These are phyloP conservation scores for Sebastes cheni DNA, from an alignment of 2,797 vertebrate species.

Conservation along the genomic window DNA sequence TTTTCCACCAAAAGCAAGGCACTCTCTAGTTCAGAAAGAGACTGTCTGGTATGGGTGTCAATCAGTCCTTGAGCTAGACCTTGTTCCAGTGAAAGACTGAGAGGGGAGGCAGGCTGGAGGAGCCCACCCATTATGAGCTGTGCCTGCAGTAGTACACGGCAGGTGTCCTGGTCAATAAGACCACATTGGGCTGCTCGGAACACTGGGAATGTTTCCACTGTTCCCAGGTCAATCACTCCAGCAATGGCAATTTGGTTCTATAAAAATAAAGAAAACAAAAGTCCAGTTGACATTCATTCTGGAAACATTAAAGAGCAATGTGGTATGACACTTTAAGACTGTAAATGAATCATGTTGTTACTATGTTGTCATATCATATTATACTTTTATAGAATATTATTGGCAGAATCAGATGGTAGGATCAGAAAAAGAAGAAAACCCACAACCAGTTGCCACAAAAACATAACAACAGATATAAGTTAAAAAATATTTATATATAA, in stretches of 20 bases:
- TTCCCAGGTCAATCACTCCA: conserved; percentile 96
- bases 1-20: conserved; percentile 76
- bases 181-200: conserved; percentile 92
- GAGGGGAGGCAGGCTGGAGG: conserved; percentile 83
- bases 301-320: not conserved
- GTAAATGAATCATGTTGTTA: not conserved
- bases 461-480: not conserved
- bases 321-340: not conserved
- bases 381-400: not conserved
- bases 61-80: conserved; percentile 84
- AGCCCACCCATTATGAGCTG: conserved; percentile 91
- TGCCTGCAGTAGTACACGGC: conserved; percentile 87
- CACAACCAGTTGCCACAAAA: conserved; percentile 36
- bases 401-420: not conserved
- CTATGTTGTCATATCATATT: not conserved
- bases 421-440: conserved; percentile 44
- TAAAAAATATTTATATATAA: not conserved
- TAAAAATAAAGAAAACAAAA: conserved; percentile 64
- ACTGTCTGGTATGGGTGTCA: conserved; percentile 75
- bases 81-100: conserved; percentile 85
- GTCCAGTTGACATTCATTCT: not conserved
- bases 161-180: conserved; percentile 96
- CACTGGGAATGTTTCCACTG: conserved; percentile 93
- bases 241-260: conserved; percentile 87
- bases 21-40: conserved; percentile 83